Base-by-base conservation (phyloP, 1,140 invertebrate genomes). In the Ostrea edulis region DNA sequence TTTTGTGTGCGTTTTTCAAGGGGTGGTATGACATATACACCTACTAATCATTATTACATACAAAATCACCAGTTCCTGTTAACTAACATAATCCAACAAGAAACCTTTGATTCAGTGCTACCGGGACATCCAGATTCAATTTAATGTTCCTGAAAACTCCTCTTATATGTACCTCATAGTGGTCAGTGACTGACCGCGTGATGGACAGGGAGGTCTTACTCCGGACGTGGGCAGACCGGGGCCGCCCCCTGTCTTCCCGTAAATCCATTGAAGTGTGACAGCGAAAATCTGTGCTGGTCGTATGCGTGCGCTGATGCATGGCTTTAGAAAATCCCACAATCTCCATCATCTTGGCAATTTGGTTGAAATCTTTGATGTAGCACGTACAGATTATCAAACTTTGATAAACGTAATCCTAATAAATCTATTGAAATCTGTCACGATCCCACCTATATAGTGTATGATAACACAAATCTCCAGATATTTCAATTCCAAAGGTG, bases 261-360 rank as follows among this genome's bases (percentile, higher is more conserved):
- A 71, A 8, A 11, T 25, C 68, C 68, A 71, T 29, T 71, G 68
- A 71, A 29, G 68, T 71, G 29, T 14, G 68, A 71, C 68, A 71
- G 25, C 68, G 68, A 29, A 71, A 25, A 9, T 71, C 68, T 0
- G 68, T 71, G 14, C 68, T 71, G 8, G 68, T 71, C 8, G 68
- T 71, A 14, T 12, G 25, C 0, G 68, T 71, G 22, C 68, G 68
- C 25, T 71, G 68, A 71, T 71, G 68, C 68, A 71, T 35, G 25
- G 29, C 68, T 25, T 71, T 71, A 25, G 68, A 71, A 71, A 71
- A 71, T 71, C 68, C 68, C 68, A 71, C 68, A 29, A 71, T 71
- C 68, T 71, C 68, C 68, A 71, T 71, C 22, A 71, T 71, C 25
- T 35, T 35, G 29, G 12, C 25, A 11, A n/a, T 5, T 62, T 2